phyloP scores from a whole-genome alignment of 2,888 invertebrate species.

The Drosophila recens region DNA sequence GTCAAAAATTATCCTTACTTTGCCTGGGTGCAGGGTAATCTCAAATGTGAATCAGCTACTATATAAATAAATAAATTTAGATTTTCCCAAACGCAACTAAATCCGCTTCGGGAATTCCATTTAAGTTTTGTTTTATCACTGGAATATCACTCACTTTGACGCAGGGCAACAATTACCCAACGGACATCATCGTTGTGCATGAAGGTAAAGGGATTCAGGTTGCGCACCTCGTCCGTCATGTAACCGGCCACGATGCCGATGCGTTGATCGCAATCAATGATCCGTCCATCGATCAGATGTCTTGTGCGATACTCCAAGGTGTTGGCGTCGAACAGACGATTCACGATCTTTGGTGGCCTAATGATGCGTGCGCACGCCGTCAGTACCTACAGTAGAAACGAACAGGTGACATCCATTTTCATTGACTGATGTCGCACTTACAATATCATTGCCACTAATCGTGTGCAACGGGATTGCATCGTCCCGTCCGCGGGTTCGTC shows the following conservation, averaged over 20 bases:
- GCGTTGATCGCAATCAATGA: conserved; percentile 95
- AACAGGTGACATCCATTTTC: background rate
- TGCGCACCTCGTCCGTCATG: conserved; percentile 94
- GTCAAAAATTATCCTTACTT: too few relatives aligned
- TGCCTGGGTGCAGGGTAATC: too few relatives aligned
- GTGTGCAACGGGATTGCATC: conserved; percentile 86
- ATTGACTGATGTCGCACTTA: conserved; percentile 69
- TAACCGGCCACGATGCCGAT: conserved; percentile 95
- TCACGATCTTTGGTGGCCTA: conserved; percentile 90
- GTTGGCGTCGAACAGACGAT: conserved; percentile 88
- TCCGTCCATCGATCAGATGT: conserved; percentile 94
- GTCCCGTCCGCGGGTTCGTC: conserved; percentile 86
- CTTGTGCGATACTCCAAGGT: conserved; percentile 95
- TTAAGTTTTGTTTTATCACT: background rate
- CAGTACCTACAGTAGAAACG: conserved; percentile 86
- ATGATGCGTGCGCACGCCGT: conserved; percentile 91
- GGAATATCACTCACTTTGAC: conserved; percentile 89
- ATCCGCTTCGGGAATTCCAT: background rate
- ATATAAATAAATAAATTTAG: too few relatives aligned
- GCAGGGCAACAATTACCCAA: conserved; percentile 94
- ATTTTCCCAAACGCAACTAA: background rate
- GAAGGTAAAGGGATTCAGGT: conserved; percentile 94
- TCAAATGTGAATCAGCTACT: too few relatives aligned
- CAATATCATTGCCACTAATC: conserved; percentile 88
- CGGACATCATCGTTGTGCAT: conserved; percentile 96